Evolutionary conservation across 1,140 invertebrate species (phyloP).

Genomic region (Babylonia areolata): DNA sequence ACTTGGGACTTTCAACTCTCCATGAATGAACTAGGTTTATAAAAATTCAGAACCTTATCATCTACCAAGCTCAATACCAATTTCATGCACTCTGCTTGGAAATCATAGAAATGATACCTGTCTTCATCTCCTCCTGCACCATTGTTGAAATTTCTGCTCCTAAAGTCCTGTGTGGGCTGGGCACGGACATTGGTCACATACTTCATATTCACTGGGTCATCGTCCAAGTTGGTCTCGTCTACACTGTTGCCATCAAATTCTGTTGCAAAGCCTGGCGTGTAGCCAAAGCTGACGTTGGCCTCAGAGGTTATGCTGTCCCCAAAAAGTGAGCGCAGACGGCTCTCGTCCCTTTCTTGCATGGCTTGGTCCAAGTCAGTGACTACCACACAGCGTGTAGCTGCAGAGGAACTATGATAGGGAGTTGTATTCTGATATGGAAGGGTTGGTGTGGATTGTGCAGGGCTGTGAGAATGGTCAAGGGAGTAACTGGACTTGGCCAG

Average conservation of each 20-base stretch:
- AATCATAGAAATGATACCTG: background rate
- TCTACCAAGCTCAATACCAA: background rate
- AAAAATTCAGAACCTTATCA: too few species aligned
- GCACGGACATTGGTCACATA: constrained; percentile 14
- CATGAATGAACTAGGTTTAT: too few species aligned
- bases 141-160: background rate
- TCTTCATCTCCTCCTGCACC: constrained; percentile 8
- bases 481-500: constrained; percentile 25
- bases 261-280: background rate
- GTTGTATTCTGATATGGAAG: background rate
- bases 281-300: background rate
- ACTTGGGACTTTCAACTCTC: too few species aligned
- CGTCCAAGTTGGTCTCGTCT: constrained; percentile 48
- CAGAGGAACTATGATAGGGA: background rate
- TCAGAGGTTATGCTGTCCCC: constrained; percentile 31
- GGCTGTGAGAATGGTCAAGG: background rate
- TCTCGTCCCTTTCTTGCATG: constrained; percentile 62
- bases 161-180: background rate
- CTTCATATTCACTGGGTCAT: constrained; percentile 48
- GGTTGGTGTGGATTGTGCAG: background rate
- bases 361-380: constrained; percentile 65
- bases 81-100: too few species aligned
- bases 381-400: background rate
- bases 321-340: constrained; percentile 50
- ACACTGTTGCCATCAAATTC: constrained; percentile 15